Evolutionary conservation across 1,140 invertebrate species (phyloP), one percentile per base, ranked within the genome.

Genomic region (Phocides pigmalion): DNA sequence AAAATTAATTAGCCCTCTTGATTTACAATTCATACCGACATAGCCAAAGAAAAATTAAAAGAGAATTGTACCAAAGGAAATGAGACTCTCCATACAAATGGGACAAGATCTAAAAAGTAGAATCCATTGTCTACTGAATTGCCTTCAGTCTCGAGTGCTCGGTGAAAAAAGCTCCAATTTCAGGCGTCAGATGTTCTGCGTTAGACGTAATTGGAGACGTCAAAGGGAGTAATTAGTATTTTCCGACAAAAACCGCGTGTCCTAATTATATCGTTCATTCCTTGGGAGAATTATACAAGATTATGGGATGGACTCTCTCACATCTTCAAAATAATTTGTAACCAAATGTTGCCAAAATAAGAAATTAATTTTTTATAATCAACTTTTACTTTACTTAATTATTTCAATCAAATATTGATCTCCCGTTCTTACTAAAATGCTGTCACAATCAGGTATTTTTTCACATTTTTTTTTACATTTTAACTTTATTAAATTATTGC

Each of bases 181-280:
- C 42, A 32, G 17, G 56, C 22, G 16, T 19, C 25, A 59, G 53
- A 46, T 59, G 11, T 32, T 44, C 42, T 20, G 41, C 25, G 42
- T 42, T 41, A 41, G 53, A 58, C 39, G 39, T 50, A 56, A 68
- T 68, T 68, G 37, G 42, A 58, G 22, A 63, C 46, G 53, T 63
- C 44, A 63, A 68, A 68, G 44, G 65, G 12, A 53, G 39, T 66
- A 66, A 66, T 66, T 66, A 66, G 56, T 61, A 25, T 50, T 51
- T 51, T 51, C 12, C 35, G 16, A 51, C 28, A 32, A 32, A 32
- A 32, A 11, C 49, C 41, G 41, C 41, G 12, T 42, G 16, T 12
- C 11, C 22, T 49, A 25, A 25, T 49, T 49, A 15, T 25, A 16
- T 49, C 5, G 9, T 20, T 39, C 4, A 46, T 9, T 19, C 16